Base-by-base conservation (phyloP, 2,888 invertebrate genomes). In the Brachyptera putata region DNA sequence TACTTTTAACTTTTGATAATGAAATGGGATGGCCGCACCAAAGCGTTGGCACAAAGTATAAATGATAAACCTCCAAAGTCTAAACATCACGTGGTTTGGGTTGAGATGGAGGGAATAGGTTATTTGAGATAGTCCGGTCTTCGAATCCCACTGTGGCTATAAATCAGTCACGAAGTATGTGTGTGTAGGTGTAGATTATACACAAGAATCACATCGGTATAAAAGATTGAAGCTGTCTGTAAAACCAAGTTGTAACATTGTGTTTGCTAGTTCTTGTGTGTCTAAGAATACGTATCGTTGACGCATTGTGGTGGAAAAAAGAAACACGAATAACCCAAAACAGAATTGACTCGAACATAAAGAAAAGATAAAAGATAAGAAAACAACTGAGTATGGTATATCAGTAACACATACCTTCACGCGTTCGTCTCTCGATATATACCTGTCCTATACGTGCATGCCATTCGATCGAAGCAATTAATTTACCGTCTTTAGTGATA, bases 121-220 rank as follows among this genome's bases (percentile, higher is more conserved):
- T n/a, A n/a, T n/a, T n/a, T n/a, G 46, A 46, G 46, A 46, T 46
- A 46, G 46, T 46, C 46, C 46, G 24, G 46, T 24, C 46, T 46
- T 46, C 46, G 46, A 22, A 24, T 22, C 46, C 24, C 46, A n/a
- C 46, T 21, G 46, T 21, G 46, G 22, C 22, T 24, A 24, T 46
- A 46, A 46, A 46, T 46, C 46, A 46, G 46, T 21, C 7, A 24
- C 14, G 14, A n/a, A n/a, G n/a, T n/a, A 14, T 39, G 39, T 9
- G 39, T 9, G 39, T 39, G 39, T 39, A 14, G 9, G 39, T 39
- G 39, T 39, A 14, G 14, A 21, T 46, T 16, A 18, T 18, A n/a
- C n/a, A n/a, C n/a, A n/a, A 11, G 30, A 30, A 30, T 30, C 30
- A 30, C 30, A 30, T 11, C 30, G 7, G 30, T 7, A 11, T 30